Percentiles rank a stretch among this genome's conserved stretches.
Conservation (phyloP, 2,797 vertebrate species). For the Acipenser oxyrinchus region DNA sequence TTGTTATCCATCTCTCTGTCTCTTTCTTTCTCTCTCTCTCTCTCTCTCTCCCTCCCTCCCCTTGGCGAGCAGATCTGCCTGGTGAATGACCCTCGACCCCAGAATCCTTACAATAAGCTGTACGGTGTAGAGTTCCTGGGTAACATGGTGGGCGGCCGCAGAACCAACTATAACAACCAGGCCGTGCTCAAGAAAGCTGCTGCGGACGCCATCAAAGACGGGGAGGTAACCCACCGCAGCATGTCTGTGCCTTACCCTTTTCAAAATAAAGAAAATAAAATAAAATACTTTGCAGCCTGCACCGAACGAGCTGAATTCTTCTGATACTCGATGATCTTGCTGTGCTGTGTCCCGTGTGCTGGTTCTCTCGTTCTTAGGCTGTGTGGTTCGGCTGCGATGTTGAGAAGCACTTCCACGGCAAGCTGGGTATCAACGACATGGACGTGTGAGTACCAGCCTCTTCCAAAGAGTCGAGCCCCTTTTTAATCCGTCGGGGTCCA, state of each 20-base stretch:
- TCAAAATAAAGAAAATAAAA: too few species aligned
- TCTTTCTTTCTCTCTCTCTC: too few species aligned
- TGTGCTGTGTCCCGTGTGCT: neutral
- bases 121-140: slow-evolving; percentile 90
- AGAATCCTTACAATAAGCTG: slow-evolving; percentile 79
- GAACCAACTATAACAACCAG: slow-evolving; percentile 90
- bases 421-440: slow-evolving; percentile 93
- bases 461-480: neutral
- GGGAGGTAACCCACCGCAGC: slow-evolving; percentile 65
- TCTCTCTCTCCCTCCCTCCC: too few species aligned
- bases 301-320: too few species aligned
- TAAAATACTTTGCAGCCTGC: too few species aligned
- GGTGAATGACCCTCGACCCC: slow-evolving; percentile 89
- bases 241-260: neutral
- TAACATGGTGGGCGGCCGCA: slow-evolving; percentile 84
- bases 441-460: slow-evolving; percentile 77
- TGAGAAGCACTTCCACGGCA: slow-evolving; percentile 90
- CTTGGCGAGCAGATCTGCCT: slow-evolving; percentile 72
- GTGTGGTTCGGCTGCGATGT: slow-evolving; percentile 98
- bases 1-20: too few species aligned
- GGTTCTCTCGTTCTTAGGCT: slow-evolving; percentile 56
- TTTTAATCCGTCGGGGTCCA: slow-evolving; percentile 9
- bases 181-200: slow-evolving; percentile 80
- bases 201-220: slow-evolving; percentile 84
- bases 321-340: neutral